Conservation (phyloP, 1,140 invertebrate species). For the Diachasmimorpha longicaudata region DNA sequence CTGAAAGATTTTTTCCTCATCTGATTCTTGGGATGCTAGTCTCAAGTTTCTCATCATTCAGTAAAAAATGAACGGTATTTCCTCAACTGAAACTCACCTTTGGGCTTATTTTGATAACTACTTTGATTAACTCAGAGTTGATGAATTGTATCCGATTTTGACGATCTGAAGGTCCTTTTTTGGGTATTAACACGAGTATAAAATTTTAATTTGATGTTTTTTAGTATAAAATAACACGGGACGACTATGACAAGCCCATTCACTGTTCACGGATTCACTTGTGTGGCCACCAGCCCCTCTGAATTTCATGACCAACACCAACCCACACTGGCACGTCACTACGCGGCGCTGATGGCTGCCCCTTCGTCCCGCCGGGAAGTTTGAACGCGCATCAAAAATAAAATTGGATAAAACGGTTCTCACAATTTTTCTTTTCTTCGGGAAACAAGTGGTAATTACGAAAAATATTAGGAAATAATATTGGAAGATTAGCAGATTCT, state of each 20-base stretch:
- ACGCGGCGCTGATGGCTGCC: no score
- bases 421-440: no score
- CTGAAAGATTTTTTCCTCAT: neutral
- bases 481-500: no score
- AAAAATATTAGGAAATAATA: no score
- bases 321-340: no score
- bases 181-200: neutral
- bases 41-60: neutral
- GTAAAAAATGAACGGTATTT: conserved; percentile 1
- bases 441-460: no score
- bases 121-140: neutral
- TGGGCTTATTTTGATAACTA: neutral
- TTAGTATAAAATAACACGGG: neutral
- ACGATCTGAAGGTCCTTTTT: neutral
- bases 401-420: no score
- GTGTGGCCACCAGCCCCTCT: neutral
- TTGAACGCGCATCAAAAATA: no score
- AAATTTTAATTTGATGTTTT: neutral
- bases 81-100: neutral
- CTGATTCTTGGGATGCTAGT: neutral
- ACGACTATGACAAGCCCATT: conserved; percentile 7
- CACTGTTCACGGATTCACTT: conserved; percentile 3
- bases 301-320: no score
- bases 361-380: no score
- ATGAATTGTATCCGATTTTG: neutral